Conservation (phyloP, 2,113 vertebrate genomes). For the Sceloporus undulatus region DNA sequence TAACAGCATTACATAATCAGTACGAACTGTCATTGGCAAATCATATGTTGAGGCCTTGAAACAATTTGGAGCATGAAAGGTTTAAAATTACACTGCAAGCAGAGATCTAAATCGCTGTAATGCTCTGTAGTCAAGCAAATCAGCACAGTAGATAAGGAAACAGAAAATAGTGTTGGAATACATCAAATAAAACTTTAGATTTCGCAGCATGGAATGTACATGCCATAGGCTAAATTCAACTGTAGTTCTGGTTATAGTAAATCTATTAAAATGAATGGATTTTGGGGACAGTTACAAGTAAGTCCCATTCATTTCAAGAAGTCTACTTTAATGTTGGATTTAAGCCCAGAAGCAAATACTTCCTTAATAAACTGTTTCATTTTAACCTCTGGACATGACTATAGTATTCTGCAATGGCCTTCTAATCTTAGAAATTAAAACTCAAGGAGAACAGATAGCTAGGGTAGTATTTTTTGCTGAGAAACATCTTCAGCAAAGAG, state of each 20-base stretch:
- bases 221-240: not conserved
- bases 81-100: constrained; percentile 27
- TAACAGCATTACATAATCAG: constrained; percentile 16
- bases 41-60: constrained; percentile 33
- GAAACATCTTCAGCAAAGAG: not conserved
- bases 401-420: too few relatives aligned
- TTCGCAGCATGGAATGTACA: not conserved
- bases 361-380: not conserved
- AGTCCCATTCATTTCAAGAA: not conserved
- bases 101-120: not conserved
- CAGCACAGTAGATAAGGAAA: constrained; percentile 10
- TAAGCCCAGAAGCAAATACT: too few relatives aligned
- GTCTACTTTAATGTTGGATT: not conserved
- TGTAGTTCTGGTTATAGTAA: not conserved
- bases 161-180: not conserved
- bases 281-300: not conserved
- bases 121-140: not conserved
- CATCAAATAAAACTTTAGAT: constrained; percentile 46
- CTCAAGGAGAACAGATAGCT: not conserved
- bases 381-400: not conserved
- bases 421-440: not conserved
- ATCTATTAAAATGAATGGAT: not conserved
- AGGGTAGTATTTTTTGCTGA: too few relatives aligned
- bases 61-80: constrained; percentile 10
- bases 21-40: constrained; percentile 36